Conservation (phyloP, 2,888 invertebrate species). For the Julus scandinavius region DNA sequence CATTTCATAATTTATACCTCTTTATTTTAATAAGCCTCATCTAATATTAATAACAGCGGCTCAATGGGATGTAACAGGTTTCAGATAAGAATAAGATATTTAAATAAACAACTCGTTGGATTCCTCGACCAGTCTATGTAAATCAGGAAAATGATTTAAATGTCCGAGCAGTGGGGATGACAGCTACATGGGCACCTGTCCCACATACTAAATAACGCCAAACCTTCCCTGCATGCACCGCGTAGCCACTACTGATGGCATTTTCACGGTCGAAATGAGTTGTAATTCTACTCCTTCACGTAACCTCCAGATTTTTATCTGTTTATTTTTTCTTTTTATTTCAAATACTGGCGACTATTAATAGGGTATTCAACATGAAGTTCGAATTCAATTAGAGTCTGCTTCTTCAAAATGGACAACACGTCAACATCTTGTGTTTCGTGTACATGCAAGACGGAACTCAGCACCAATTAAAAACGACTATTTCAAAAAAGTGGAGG, state of each 20-base stretch:
- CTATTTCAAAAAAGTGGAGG: no score
- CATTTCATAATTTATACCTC: conserved; percentile 21
- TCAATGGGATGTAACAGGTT: conserved; percentile 28
- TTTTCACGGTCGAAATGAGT: conserved; percentile 21
- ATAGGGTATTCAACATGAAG: conserved; percentile 15
- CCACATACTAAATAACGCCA: conserved; percentile 28
- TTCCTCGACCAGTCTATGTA: conserved; percentile 18
- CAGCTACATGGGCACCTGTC: conserved; percentile 25
- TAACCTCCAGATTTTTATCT: conserved; percentile 10
- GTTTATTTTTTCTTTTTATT: background rate
- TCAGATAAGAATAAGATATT: conserved; percentile 31
- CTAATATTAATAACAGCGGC: conserved; percentile 21
- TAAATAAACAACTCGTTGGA: conserved; percentile 17
- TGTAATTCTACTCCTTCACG: conserved; percentile 21
- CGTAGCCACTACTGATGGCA: background rate
- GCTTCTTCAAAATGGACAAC: background rate
- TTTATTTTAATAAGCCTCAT: conserved; percentile 30
- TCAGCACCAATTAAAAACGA: background rate
- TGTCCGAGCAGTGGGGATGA: conserved; percentile 17
- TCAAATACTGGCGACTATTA: background rate
- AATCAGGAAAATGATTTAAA: conserved; percentile 23
- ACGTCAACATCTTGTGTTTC: background rate
- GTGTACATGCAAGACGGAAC: background rate
- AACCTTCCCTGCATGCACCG: background rate
- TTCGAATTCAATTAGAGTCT: background rate